Percentiles rank a stretch among this genome's conserved stretches.
Conservation (phyloP, 2,113 vertebrate species). For the Cochlearius cochlearius region DNA sequence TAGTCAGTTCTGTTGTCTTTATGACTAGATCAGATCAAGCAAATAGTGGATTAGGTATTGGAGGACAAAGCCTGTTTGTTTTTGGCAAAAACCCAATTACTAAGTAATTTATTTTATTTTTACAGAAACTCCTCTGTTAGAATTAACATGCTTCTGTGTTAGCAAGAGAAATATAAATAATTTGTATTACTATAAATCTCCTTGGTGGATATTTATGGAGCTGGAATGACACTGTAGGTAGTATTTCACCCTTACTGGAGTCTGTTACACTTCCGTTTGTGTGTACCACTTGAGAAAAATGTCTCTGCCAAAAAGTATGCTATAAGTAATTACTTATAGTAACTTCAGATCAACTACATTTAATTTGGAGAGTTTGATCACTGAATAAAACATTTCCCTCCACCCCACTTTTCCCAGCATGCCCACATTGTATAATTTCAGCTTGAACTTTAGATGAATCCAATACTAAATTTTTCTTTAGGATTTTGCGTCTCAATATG, state of each 20-base stretch:
- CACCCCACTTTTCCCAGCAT: fast-evolving
- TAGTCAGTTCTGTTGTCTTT: background rate
- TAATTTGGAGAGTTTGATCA: background rate
- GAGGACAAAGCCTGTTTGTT: background rate
- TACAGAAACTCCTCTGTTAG: background rate
- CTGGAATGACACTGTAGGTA: background rate
- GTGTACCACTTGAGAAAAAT: background rate
- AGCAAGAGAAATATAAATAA: background rate
- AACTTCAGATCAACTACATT: background rate
- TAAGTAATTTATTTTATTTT: background rate
- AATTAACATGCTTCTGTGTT: background rate
- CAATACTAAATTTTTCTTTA: background rate
- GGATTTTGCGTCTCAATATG: background rate
- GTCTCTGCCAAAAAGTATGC: background rate
- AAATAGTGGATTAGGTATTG: background rate
- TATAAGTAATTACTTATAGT: background rate
- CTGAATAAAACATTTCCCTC: background rate
- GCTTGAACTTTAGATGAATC: background rate
- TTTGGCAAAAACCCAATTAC: background rate
- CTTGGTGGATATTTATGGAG: background rate
- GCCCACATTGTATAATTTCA: background rate
- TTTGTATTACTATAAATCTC: background rate
- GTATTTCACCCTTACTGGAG: background rate
- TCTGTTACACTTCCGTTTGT: background rate
- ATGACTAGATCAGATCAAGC: background rate